phyloP scores from a whole-genome alignment of 2,888 invertebrate species.

The Micropterix aruncella region DNA sequence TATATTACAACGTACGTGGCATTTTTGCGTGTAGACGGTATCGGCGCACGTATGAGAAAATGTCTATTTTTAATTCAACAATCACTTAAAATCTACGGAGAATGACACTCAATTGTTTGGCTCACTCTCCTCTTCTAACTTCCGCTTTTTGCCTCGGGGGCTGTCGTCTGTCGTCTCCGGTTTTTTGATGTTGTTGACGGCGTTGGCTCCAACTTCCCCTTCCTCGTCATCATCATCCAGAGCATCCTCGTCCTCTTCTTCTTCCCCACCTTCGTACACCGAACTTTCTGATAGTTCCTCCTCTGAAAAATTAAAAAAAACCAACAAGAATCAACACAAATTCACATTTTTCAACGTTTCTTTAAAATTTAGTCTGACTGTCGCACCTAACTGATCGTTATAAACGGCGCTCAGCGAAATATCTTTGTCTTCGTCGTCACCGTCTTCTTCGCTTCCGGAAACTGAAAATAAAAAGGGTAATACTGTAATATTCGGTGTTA shows the following conservation, averaged over 20 bases:
- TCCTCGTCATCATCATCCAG: conserved; percentile 30
- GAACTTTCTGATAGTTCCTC: conserved; percentile 35
- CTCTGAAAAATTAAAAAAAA: conserved; percentile 18
- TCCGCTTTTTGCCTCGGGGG: conserved; percentile 45
- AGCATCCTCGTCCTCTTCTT: conserved; percentile 23
- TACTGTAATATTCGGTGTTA: conserved; percentile 13
- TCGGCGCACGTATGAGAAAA: too few species aligned
- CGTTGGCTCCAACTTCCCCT: conserved; percentile 32
- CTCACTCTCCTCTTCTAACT: conserved; percentile 41
- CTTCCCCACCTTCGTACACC: conserved; percentile 32
- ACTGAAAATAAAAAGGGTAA: conserved; percentile 15
- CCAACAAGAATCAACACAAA: conserved; percentile 4
- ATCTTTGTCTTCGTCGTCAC: conserved; percentile 48
- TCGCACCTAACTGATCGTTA: conserved; percentile 47
- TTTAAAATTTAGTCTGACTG: too few species aligned
- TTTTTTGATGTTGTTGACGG: neutral
- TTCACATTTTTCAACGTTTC: too few species aligned
- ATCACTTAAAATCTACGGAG: conserved; percentile 8
- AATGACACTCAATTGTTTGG: conserved; percentile 25
- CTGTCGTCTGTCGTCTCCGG: conserved; percentile 26
- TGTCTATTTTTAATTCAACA: neutral
- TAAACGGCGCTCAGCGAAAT: conserved; percentile 57
- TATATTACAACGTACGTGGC: too few species aligned
- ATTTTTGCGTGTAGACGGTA: too few species aligned
- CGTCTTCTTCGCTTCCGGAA: conserved; percentile 40